These are phyloP conservation scores for Phymastichus coffea DNA, from an alignment of 1,140 invertebrate genomes.

Conservation along the genomic window DNA sequence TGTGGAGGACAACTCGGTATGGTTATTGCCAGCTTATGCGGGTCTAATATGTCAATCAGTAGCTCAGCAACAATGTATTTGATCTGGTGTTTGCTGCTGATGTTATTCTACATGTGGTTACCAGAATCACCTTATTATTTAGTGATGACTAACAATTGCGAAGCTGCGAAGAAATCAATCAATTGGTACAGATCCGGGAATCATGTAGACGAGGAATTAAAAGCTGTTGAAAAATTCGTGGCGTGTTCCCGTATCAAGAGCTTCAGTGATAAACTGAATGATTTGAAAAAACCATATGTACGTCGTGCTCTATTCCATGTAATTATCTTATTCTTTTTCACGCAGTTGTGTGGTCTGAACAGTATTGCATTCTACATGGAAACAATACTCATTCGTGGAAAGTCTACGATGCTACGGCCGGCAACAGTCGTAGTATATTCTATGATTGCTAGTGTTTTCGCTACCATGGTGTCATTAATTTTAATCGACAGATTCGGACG, in stretches of 20 bases:
- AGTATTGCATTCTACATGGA: constrained; percentile 73
- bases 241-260: background rate
- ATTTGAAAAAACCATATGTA: constrained; percentile 10
- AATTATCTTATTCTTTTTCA: constrained; percentile 67
- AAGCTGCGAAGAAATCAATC: constrained; percentile 58
- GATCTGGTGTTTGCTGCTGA: constrained; percentile 72
- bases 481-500: constrained; percentile 73
- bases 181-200: constrained; percentile 15
- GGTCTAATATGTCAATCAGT: constrained; percentile 61
- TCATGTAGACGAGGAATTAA: constrained; percentile 2
- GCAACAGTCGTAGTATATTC: constrained; percentile 64
- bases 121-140: constrained; percentile 77
- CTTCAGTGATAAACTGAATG: background rate
- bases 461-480: constrained; percentile 54
- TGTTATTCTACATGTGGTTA: constrained; percentile 63
- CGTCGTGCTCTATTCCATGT: constrained; percentile 65
- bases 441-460: constrained; percentile 63
- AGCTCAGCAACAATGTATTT: constrained; percentile 61
- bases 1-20: constrained; percentile 61
- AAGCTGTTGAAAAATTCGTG: constrained; percentile 17
- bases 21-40: constrained; percentile 67
- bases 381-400: constrained; percentile 65
- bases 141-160: constrained; percentile 41
- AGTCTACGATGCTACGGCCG: constrained; percentile 51
- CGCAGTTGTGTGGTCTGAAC: constrained; percentile 74